Evolutionary conservation across 2,797 vertebrate genomes (phyloP).

Genomic region (Iguana delicatissima): DNA sequence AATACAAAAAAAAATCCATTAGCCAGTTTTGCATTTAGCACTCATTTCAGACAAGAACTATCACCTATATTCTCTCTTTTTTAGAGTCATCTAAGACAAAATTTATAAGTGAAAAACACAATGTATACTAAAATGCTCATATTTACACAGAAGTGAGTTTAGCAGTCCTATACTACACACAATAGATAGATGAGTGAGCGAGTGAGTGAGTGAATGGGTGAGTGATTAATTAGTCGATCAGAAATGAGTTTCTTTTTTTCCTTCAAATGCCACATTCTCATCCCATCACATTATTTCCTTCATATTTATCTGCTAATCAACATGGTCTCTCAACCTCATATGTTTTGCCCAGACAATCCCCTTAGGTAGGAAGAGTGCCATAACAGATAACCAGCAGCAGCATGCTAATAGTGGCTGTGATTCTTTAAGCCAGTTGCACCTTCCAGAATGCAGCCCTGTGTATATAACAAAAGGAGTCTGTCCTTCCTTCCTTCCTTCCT

Average conservation of each 20-base stretch:
- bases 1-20: background rate
- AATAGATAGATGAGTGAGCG: no score
- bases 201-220: no score
- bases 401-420: background rate
- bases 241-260: background rate
- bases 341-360: background rate
- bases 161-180: background rate
- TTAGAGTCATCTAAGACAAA: background rate
- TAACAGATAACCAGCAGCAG: background rate
- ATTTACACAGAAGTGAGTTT: background rate
- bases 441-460: background rate
- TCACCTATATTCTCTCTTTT: background rate
- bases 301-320: background rate
- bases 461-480: background rate
- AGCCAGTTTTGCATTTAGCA: background rate
- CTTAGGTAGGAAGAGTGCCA: background rate
- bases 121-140: background rate
- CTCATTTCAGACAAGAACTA: background rate
- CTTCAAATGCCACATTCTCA: background rate
- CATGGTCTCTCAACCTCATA: background rate
- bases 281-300: background rate
- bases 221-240: background rate
- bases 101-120: background rate
- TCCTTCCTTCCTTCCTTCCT: background rate
- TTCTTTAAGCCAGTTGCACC: background rate